These are phyloP conservation scores for Potamilus streckersoni DNA, from an alignment of 1,140 invertebrate genomes.

Conservation along the genomic window DNA sequence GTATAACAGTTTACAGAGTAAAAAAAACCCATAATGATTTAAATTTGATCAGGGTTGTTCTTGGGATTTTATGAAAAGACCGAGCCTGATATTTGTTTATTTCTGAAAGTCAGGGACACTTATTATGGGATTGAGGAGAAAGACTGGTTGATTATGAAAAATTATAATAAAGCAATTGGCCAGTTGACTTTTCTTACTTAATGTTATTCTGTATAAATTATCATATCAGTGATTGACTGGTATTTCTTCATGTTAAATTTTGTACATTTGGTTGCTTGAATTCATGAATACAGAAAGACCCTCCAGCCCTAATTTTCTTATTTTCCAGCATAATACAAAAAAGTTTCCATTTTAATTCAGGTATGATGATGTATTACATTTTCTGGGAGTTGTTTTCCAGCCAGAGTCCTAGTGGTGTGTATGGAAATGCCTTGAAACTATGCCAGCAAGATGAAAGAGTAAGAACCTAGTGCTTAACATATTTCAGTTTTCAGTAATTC, in stretches of 20 bases:
- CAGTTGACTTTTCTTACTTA: too few relatives aligned
- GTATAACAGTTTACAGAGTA: too few relatives aligned
- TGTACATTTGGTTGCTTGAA: neutral
- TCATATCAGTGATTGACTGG: neutral
- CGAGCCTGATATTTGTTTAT: too few relatives aligned
- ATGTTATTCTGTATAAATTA: too few relatives aligned
- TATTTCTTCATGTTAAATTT: neutral
- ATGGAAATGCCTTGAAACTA: slow-evolving; percentile 80
- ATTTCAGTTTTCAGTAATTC: too few relatives aligned
- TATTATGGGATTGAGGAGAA: too few relatives aligned
- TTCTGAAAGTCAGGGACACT: too few relatives aligned
- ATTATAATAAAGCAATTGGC: too few relatives aligned
- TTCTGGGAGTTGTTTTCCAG: slow-evolving; percentile 88
- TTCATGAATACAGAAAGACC: neutral
- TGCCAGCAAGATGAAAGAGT: slow-evolving; percentile 79
- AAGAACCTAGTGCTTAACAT: slow-evolving; percentile 45
- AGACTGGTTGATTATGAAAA: too few relatives aligned
- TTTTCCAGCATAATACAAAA: neutral
- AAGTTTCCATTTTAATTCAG: slow-evolving; percentile 36
- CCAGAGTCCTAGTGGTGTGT: slow-evolving; percentile 87
- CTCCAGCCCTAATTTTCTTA: neutral
- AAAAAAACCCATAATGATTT: too few relatives aligned
- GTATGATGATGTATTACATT: slow-evolving; percentile 83
- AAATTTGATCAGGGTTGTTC: too few relatives aligned
- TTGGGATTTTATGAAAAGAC: too few relatives aligned